Evolutionary conservation across 2,888 invertebrate genomes (phyloP), one percentile per base, ranked within the genome.

Genomic region (Agrotis puta): DNA sequence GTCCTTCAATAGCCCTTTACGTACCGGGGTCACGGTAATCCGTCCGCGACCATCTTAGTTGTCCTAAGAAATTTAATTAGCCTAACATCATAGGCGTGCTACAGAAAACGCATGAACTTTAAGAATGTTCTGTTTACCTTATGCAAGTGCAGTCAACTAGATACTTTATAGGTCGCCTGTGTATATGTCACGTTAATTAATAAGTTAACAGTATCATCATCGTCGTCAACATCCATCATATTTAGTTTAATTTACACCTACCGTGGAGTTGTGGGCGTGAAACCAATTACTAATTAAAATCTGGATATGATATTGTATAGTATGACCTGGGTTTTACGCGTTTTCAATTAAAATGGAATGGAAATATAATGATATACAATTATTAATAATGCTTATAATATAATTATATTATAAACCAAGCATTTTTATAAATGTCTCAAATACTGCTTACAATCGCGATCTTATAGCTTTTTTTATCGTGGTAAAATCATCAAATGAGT

Each of bases 221-320:
- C 68, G 47, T 69, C 56, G n/a, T n/a, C n/a, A n/a, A n/a, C n/a
- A 80, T 78, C 64, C 11, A 80, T 78, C 78, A 81, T 65, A 22
- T 14, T 75, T 70, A 70, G 47, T 54, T 65, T 53, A 24, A 53
- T 62, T 76, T 43, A 69, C 39, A 51, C 27, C 51, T 24, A 20
- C 50, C 27, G 62, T 51, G 24, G 24, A 51, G 54, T 61, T 5
- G 20, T 39, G 18, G 54, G 50, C 54, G 59, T 56, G 63, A 56
- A 20, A 77, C 58, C 63, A 48, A 70, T 77, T 53, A 63, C 56
- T n/a, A 74, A 74, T 74, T 70, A 75, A 62, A 74, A 63, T 78
- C 53, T 33, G 27, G 48, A 54, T 62, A 33, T 50, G 45, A 61
- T 51, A 61, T 7, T 5, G 13, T n/a, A 20, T 14, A 2, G n/a